A percentile compares a stretch with the other conserved stretches of the same genome.
Evolutionary conservation across 2,888 invertebrate genomes (phyloP).

Genomic region (Brachypalpus laphriformis): DNA sequence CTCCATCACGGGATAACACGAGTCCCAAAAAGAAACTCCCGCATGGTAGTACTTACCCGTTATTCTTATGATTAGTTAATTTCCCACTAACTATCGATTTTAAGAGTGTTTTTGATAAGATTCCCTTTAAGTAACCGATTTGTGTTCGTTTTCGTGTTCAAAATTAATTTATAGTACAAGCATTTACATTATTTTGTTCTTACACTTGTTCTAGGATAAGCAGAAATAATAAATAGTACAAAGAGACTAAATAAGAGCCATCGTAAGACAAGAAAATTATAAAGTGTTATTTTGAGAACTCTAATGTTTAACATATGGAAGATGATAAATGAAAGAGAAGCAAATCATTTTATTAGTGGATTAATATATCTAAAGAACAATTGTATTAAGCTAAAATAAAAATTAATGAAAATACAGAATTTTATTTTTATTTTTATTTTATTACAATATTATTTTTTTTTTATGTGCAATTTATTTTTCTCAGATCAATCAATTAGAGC

Average conservation of each 20-base stretch:
- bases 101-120: neutral
- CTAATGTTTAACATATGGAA: constrained; percentile 34
- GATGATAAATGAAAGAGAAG: constrained; percentile 38
- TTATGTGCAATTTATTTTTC: no score
- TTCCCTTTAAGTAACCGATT: neutral
- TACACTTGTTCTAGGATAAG: constrained; percentile 53
- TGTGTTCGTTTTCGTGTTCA: constrained; percentile 51
- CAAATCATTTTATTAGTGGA: constrained; percentile 41
- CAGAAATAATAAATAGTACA: constrained; percentile 54
- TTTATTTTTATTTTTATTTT: neutral
- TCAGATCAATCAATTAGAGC: no score
- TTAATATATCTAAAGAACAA: constrained; percentile 47
- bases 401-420: constrained; percentile 39
- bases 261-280: constrained; percentile 41
- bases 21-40: neutral
- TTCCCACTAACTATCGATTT: neutral
- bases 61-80: constrained; percentile 13
- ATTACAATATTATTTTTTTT: no score
- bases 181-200: neutral
- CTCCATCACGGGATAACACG: neutral
- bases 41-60: constrained; percentile 26
- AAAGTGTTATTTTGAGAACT: constrained; percentile 50
- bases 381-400: constrained; percentile 67
- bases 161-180: constrained; percentile 29
- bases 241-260: constrained; percentile 55